These are phyloP conservation scores for Pollenia griseotomentosa DNA, from an alignment of 2,888 invertebrate species.

Conservation along the genomic window DNA sequence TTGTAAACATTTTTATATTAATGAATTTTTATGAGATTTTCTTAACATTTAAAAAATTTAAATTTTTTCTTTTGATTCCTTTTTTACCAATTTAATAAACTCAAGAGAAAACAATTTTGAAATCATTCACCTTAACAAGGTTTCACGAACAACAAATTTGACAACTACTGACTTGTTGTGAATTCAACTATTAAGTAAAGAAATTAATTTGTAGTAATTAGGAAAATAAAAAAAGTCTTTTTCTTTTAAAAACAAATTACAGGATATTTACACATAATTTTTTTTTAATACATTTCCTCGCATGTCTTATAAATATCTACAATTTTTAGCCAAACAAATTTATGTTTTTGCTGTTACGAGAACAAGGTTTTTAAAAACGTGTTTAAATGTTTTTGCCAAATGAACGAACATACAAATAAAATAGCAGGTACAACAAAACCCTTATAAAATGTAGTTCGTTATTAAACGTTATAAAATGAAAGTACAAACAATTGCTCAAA, in stretches of 20 bases:
- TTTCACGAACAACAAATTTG: too few relatives aligned
- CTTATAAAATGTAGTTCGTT: conserved; percentile 14
- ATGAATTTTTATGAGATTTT: too few relatives aligned
- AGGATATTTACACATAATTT: conserved; percentile 61
- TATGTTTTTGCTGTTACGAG: conserved; percentile 35
- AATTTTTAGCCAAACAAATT: conserved; percentile 22
- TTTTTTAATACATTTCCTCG: conserved; percentile 63
- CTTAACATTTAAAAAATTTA: too few relatives aligned
- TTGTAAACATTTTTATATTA: too few relatives aligned
- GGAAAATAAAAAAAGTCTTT: neutral
- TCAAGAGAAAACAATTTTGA: too few relatives aligned
- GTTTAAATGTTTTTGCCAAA: conserved; percentile 66
- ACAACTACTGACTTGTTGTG: too few relatives aligned
- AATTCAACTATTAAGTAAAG: neutral
- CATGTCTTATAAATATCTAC: conserved; percentile 56
- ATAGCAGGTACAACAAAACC: conserved; percentile 18
- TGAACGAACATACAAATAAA: conserved; percentile 26
- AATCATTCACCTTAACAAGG: too few relatives aligned
- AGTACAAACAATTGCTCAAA: conserved; percentile 45
- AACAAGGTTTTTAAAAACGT: conserved; percentile 56
- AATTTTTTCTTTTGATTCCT: too few relatives aligned
- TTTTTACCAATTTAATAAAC: too few relatives aligned
- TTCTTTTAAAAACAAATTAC: conserved; percentile 45
- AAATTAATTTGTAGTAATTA: conserved; percentile 1
- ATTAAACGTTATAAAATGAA: conserved; percentile 56